phyloP scores from a whole-genome alignment of 2,797 vertebrate genomes.

The Lepus townsendii region DNA sequence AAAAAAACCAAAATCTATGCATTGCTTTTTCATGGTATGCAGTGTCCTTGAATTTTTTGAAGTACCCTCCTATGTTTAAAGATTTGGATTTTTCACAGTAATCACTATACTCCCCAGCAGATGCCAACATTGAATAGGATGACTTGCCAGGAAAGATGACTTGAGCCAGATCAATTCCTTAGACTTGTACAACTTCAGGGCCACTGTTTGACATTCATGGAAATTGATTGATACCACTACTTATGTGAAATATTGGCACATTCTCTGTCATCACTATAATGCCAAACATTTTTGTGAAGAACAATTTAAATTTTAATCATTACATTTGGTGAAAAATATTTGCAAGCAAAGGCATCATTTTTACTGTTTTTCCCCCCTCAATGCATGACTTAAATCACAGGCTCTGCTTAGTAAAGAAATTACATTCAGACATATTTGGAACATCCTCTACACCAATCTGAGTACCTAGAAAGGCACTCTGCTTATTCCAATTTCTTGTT shows the following conservation, averaged over 20 bases:
- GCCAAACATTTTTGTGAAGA: slow-evolving; percentile 24
- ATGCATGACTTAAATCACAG: slow-evolving; percentile 31
- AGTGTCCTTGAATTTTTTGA: too few relatives aligned
- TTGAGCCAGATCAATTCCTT: neutral
- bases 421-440: neutral
- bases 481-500: neutral
- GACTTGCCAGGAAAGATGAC: neutral
- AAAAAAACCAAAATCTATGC: too few relatives aligned
- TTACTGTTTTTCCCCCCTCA: slow-evolving; percentile 34
- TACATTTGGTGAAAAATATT: slow-evolving; percentile 43
- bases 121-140: neutral
- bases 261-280: slow-evolving; percentile 26
- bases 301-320: slow-evolving; percentile 58
- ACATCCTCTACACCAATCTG: neutral
- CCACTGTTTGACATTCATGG: slow-evolving; percentile 4
- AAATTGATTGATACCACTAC: neutral
- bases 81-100: slow-evolving; percentile 1
- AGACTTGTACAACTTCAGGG: neutral
- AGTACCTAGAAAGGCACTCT: neutral
- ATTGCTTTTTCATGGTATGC: too few relatives aligned
- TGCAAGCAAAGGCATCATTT: slow-evolving; percentile 29
- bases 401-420: slow-evolving; percentile 17
- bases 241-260: neutral
- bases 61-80: neutral
- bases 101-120: neutral